Evolutionary conservation across 1,140 invertebrate species (phyloP).

Genomic region (Drosophila parvula): DNA sequence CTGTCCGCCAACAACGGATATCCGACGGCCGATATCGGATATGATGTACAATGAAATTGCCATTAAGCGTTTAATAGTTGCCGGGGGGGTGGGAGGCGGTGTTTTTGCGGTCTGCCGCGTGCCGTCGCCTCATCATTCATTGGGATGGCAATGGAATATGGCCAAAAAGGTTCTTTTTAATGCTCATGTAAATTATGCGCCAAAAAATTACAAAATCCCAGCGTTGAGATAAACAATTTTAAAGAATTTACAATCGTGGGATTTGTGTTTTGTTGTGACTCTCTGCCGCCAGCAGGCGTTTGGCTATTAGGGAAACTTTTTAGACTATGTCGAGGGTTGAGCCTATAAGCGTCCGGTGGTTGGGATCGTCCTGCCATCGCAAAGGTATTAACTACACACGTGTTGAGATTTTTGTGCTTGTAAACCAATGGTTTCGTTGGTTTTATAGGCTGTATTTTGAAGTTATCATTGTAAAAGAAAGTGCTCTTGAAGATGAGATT

Average conservation of each 20-base stretch:
- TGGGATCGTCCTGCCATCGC: slow-evolving; percentile 11
- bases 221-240: slow-evolving; percentile 45
- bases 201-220: slow-evolving; percentile 44
- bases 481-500: background rate
- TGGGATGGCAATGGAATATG: background rate
- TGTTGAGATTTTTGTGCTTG: slow-evolving; percentile 20
- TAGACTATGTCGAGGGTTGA: slow-evolving; percentile 17
- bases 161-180: slow-evolving; percentile 17
- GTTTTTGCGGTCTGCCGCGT: slow-evolving; percentile 46
- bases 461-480: background rate
- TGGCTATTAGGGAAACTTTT: slow-evolving; percentile 33
- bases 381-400: slow-evolving; percentile 42
- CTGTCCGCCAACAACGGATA: slow-evolving; percentile 56
- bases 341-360: background rate
- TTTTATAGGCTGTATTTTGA: slow-evolving; percentile 15
- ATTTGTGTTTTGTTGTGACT: slow-evolving; percentile 38
- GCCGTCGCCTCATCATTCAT: slow-evolving; percentile 47
- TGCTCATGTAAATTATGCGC: slow-evolving; percentile 51
- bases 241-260: slow-evolving; percentile 51
- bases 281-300: slow-evolving; percentile 27
- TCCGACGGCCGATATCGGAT: slow-evolving; percentile 53
- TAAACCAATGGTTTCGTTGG: background rate
- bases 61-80: slow-evolving; percentile 51
- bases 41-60: slow-evolving; percentile 47
- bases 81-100: slow-evolving; percentile 6